Percentiles rank a stretch among this genome's conserved stretches.
phyloP scores from a whole-genome alignment of 2,113 vertebrate species.

The Alethe castanea region DNA sequence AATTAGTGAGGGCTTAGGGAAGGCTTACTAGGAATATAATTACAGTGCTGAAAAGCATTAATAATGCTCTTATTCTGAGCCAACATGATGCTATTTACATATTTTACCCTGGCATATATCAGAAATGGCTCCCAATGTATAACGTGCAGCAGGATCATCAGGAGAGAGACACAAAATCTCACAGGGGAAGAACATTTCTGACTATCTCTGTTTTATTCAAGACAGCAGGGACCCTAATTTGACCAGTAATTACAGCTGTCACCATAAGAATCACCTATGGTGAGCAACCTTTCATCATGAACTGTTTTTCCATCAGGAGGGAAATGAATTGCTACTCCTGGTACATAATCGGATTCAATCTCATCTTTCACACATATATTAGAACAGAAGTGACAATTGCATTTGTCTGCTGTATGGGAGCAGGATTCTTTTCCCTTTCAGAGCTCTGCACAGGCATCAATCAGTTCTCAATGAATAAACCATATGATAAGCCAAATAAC shows the following conservation, averaged over 20 bases:
- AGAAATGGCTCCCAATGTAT: constrained; percentile 19
- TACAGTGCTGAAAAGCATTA: constrained; percentile 66
- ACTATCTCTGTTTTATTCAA: background rate
- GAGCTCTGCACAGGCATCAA: background rate
- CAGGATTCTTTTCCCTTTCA: background rate
- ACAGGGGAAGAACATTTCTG: background rate
- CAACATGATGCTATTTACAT: constrained; percentile 50
- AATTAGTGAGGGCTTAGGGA: constrained; percentile 63
- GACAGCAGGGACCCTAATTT: constrained; percentile 4
- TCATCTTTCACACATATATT: background rate
- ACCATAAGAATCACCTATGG: background rate
- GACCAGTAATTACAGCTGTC: background rate
- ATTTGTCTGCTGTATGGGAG: background rate
- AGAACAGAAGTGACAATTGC: background rate
- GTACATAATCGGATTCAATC: background rate
- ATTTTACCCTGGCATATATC: constrained; percentile 51
- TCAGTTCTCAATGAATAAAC: background rate
- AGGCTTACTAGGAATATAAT: constrained; percentile 74
- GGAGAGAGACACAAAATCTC: constrained; percentile 11
- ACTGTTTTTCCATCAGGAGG: background rate
- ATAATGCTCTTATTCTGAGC: constrained; percentile 49
- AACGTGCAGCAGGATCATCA: background rate
- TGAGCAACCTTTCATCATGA: background rate
- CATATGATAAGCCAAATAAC: background rate
- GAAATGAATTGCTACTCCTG: background rate